A percentile compares a stretch with the other conserved stretches of the same genome.
These are phyloP conservation scores for Hecatera dysodea DNA, from an alignment of 2,888 invertebrate genomes.

Conservation along the genomic window DNA sequence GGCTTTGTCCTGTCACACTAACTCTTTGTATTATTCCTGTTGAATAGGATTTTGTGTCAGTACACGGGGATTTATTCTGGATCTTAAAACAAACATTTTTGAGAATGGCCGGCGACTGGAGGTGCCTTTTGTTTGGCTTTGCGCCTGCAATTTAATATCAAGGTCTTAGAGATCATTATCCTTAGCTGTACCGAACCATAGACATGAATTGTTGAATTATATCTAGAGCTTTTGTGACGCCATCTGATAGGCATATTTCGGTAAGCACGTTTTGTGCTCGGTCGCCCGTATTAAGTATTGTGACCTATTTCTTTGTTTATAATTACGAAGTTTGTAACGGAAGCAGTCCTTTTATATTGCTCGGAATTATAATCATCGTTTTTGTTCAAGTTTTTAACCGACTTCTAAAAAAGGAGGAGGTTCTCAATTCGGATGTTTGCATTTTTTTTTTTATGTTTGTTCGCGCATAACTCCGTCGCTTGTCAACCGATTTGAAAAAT, in stretches of 20 bases:
- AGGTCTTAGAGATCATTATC: constrained; percentile 39
- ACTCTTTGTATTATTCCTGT: constrained; percentile 74
- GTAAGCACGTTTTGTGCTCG: constrained; percentile 40
- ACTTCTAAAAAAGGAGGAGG: no score
- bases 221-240: constrained; percentile 26
- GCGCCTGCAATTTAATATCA: constrained; percentile 42
- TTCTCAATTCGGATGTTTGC: no score
- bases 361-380: background rate
- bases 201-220: constrained; percentile 34
- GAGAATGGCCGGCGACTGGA: constrained; percentile 27
- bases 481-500: no score
- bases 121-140: constrained; percentile 49
- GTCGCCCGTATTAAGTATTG: constrained; percentile 4
- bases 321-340: constrained; percentile 8
- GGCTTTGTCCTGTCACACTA: constrained; percentile 78
- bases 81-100: constrained; percentile 67
- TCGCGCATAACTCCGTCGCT: no score
- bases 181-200: constrained; percentile 33
- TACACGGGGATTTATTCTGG: constrained; percentile 64
- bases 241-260: constrained; percentile 48
- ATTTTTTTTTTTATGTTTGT: no score
- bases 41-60: constrained; percentile 72
- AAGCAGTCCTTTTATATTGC: background rate
- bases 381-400: no score
- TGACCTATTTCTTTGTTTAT: constrained; percentile 22